Evolutionary conservation across 2,797 vertebrate species (phyloP).

Genomic region (Lindbergichthys nudifrons): DNA sequence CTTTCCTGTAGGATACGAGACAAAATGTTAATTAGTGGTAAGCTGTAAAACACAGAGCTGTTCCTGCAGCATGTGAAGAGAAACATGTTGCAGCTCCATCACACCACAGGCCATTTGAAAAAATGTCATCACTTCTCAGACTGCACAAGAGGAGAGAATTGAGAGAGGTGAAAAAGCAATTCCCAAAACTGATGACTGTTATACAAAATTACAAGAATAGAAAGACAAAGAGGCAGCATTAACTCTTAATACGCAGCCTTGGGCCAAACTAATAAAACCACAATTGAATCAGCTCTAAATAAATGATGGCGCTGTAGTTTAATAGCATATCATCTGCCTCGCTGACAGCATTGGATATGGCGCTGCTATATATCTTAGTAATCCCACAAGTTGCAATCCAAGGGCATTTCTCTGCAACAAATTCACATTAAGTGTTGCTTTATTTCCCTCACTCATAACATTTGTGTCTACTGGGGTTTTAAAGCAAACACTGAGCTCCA

Average conservation of each 20-base stretch:
- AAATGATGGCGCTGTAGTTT: slow-evolving; percentile 85
- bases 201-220: slow-evolving; percentile 73
- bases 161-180: slow-evolving; percentile 69
- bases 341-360: slow-evolving; percentile 66
- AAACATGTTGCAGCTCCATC: slow-evolving; percentile 24
- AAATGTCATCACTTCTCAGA: slow-evolving; percentile 62
- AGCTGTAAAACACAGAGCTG: neutral
- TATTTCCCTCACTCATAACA: slow-evolving; percentile 45
- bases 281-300: slow-evolving; percentile 89
- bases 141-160: slow-evolving; percentile 55
- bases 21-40: slow-evolving; percentile 5
- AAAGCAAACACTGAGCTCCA: slow-evolving; percentile 57
- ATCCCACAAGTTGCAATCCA: slow-evolving; percentile 56
- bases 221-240: slow-evolving; percentile 81
- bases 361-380: slow-evolving; percentile 69
- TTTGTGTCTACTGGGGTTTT: slow-evolving; percentile 19
- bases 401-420: slow-evolving; percentile 60
- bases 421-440: slow-evolving; percentile 29
- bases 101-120: slow-evolving; percentile 44
- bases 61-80: slow-evolving; percentile 19
- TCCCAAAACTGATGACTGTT: slow-evolving; percentile 72
- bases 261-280: slow-evolving; percentile 87
- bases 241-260: slow-evolving; percentile 83
- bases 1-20: slow-evolving; percentile 1
- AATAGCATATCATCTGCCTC: slow-evolving; percentile 79